A percentile compares a stretch with the other conserved stretches of the same genome.
These are phyloP conservation scores for Drosophila ohnishii DNA, from an alignment of 1,140 invertebrate genomes.

Conservation along the genomic window DNA sequence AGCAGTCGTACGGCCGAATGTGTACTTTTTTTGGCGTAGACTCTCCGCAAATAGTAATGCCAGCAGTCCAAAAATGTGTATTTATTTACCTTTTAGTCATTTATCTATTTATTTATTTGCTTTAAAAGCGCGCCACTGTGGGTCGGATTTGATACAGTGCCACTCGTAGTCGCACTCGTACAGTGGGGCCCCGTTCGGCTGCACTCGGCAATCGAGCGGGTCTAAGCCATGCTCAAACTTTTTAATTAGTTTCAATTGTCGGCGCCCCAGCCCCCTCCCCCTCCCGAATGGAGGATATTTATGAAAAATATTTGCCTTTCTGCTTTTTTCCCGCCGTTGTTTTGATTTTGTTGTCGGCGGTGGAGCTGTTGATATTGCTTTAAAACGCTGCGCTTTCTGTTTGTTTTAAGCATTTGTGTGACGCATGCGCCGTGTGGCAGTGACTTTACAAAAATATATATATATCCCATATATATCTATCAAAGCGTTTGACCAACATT, in stretches of 20 bases:
- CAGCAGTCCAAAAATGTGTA: constrained; percentile 73
- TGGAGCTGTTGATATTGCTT: constrained; percentile 60
- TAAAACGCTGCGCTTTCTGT: constrained; percentile 73
- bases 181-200: constrained; percentile 31
- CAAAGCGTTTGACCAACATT: constrained; percentile 69
- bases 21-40: constrained; percentile 57
- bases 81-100: constrained; percentile 81
- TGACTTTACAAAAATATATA: constrained; percentile 64
- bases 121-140: constrained; percentile 76
- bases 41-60: constrained; percentile 61
- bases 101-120: constrained; percentile 81
- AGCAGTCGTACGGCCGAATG: constrained; percentile 41
- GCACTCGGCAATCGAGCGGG: constrained; percentile 37
- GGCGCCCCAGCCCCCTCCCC: constrained; percentile 8
- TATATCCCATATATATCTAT: constrained; percentile 28
- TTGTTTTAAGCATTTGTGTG: constrained; percentile 65
- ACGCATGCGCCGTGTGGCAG: constrained; percentile 67
- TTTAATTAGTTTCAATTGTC: constrained; percentile 77
- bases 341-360: constrained; percentile 48
- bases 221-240: constrained; percentile 63
- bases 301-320: constrained; percentile 63
- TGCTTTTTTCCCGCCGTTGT: constrained; percentile 49
- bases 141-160: constrained; percentile 48
- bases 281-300: constrained; percentile 42
- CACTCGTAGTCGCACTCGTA: constrained; percentile 15